Percentiles rank a stretch among this genome's conserved stretches.
These are phyloP conservation scores for Drosophila merina DNA, from an alignment of 2,888 invertebrate genomes.

Conservation along the genomic window DNA sequence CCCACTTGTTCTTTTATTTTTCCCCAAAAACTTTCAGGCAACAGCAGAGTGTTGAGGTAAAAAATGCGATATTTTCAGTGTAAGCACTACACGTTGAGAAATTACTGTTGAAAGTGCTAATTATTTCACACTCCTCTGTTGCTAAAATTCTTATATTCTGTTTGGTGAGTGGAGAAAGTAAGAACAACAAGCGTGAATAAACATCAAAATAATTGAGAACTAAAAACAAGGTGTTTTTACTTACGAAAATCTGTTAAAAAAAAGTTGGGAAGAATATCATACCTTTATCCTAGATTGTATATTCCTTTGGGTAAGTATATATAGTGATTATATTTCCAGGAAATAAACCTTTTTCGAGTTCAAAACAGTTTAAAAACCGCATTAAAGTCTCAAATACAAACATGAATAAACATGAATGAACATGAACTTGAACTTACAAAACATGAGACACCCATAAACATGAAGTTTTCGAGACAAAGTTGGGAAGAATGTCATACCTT, in stretches of 20 bases:
- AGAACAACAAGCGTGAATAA: slow-evolving; percentile 62
- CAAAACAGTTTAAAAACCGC: too few relatives aligned
- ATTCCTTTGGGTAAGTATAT: too few relatives aligned
- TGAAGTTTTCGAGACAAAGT: too few relatives aligned
- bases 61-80: background rate
- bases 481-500: too few relatives aligned
- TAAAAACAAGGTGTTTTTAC: background rate
- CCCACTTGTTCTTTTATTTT: slow-evolving; percentile 1
- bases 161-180: slow-evolving; percentile 54
- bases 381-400: too few relatives aligned
- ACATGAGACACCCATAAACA: too few relatives aligned
- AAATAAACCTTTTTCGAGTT: too few relatives aligned
- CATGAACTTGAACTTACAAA: too few relatives aligned
- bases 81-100: background rate
- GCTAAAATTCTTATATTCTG: slow-evolving; percentile 31
- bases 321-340: too few relatives aligned
- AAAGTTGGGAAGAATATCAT: too few relatives aligned
- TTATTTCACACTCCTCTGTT: background rate
- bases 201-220: slow-evolving; percentile 54
- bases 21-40: background rate
- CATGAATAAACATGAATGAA: too few relatives aligned
- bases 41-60: slow-evolving; percentile 7
- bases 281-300: too few relatives aligned
- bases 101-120: background rate
- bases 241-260: background rate